Evolutionary conservation across 2,113 vertebrate species (phyloP).

Genomic region (Erinaceus europaeus): DNA sequence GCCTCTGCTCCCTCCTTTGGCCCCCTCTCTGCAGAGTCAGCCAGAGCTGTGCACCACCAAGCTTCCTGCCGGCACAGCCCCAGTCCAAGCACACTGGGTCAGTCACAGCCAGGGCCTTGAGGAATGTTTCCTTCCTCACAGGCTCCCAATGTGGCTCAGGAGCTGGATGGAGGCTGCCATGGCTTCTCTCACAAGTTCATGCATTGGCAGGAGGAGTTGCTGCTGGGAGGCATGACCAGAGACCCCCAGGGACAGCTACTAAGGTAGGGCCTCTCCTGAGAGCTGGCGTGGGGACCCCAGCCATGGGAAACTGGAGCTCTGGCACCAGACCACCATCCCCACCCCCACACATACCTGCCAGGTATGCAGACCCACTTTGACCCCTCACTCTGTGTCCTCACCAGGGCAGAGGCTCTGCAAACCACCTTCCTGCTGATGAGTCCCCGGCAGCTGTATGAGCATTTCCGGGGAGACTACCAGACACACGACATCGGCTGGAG

Average conservation of each 20-base stretch:
- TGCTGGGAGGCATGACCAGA: slow-evolving; percentile 91
- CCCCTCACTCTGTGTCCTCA: neutral
- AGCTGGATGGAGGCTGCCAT: slow-evolving; percentile 93
- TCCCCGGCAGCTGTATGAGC: slow-evolving; percentile 95
- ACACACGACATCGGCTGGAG: slow-evolving; percentile 99
- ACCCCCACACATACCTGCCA: neutral
- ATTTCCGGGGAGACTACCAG: slow-evolving; percentile 98
- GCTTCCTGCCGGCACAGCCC: no score
- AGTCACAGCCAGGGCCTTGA: no score
- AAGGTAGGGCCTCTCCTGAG: slow-evolving; percentile 83
- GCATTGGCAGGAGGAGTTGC: slow-evolving; percentile 98
- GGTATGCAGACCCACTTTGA: neutral
- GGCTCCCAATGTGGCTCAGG: slow-evolving; percentile 88
- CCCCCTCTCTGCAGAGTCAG: neutral
- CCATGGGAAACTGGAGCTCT: neutral
- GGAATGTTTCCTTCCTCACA: slow-evolving; percentile 57
- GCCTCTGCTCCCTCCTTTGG: neutral
- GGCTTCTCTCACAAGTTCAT: slow-evolving; percentile 98
- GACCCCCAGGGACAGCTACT: slow-evolving; percentile 89
- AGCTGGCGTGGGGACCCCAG: neutral
- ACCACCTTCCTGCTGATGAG: slow-evolving; percentile 99
- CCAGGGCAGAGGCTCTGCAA: slow-evolving; percentile 96
- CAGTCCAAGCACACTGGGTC: no score
- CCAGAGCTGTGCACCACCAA: no score
- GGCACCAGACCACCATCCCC: neutral